These are phyloP conservation scores for Tyrannus savana DNA, from an alignment of 2,113 vertebrate genomes.

Conservation along the genomic window DNA sequence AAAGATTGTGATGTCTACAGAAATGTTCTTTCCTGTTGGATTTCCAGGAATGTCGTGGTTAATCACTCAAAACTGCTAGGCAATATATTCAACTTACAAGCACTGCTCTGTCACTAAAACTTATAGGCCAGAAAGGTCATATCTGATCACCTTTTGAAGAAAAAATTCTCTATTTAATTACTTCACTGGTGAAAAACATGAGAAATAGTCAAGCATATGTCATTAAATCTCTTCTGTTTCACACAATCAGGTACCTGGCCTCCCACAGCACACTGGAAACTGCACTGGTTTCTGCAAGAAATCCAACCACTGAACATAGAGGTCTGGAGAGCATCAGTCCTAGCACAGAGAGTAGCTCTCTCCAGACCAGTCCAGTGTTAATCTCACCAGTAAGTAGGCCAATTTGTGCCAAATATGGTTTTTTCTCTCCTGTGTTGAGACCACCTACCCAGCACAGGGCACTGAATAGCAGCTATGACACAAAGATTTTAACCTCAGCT, in stretches of 20 bases:
- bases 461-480: background rate
- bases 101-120: background rate
- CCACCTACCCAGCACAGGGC: background rate
- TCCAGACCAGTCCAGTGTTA: background rate
- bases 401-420: background rate
- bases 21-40: background rate
- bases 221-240: background rate
- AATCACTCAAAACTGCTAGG: background rate
- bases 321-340: rapidly evolving
- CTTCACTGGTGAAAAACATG: background rate
- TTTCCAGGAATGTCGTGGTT: background rate
- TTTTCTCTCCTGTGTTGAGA: background rate
- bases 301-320: background rate
- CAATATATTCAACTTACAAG: background rate
- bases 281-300: background rate
- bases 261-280: background rate
- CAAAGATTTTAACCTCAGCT: conserved; percentile 4
- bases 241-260: rapidly evolving
- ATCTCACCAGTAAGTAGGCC: background rate
- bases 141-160: background rate
- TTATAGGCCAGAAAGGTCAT: background rate
- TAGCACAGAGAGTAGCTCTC: background rate
- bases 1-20: background rate
- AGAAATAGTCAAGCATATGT: background rate
- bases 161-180: background rate